Evolutionary conservation across 2,797 vertebrate species (phyloP), one percentile per base, ranked within the genome.

Genomic region (Kryptolebias ocellatus): DNA sequence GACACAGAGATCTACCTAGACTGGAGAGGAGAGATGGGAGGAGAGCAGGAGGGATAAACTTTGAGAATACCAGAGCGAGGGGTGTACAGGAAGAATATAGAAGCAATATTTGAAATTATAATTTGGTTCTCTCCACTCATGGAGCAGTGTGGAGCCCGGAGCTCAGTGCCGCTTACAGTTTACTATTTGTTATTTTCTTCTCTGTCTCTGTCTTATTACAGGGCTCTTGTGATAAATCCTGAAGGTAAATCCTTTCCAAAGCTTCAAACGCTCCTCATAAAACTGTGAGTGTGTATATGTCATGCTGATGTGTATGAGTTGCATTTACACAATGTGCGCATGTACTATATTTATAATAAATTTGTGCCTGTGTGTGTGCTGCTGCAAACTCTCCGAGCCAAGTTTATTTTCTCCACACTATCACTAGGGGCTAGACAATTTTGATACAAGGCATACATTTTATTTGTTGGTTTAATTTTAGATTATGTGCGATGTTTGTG

Each of bases 91-190:
- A 53, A 60, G 67, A 62, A 64, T 60, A 60, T 45, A 39, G 59
- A 75, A 74, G 70, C 56, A 44, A 61, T 83, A 70, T 83, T 83
- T 87, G 78, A 89, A 88, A 84, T 87, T 62, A 79, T 87, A 84
- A 88, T 82, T 82, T 69, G 69, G 58, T 59, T 80, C 68, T 72
- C 69, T 59, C n/a, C 61, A 67, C 76, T 74, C 67, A 27, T 24
- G 28, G 29, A 46, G 31, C 70, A 24, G 57, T 9, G 29, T 12
- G 24, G 50, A 60, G 62, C 62, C 39, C 34, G 18, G 46, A 66
- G 57, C 81, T 81, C 78, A 72, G 53, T 17, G 74, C 76, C 61
- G 39, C 81, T 75, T 64, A 50, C 59, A 47, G 66, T 77, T 83
- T 78, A 61, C 63, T 80, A 49, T 81, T 68, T 78, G 66, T 67